Evolutionary conservation across 2,888 invertebrate species (phyloP), one percentile per base, ranked within the genome.

Genomic region (Erynnis tages): DNA sequence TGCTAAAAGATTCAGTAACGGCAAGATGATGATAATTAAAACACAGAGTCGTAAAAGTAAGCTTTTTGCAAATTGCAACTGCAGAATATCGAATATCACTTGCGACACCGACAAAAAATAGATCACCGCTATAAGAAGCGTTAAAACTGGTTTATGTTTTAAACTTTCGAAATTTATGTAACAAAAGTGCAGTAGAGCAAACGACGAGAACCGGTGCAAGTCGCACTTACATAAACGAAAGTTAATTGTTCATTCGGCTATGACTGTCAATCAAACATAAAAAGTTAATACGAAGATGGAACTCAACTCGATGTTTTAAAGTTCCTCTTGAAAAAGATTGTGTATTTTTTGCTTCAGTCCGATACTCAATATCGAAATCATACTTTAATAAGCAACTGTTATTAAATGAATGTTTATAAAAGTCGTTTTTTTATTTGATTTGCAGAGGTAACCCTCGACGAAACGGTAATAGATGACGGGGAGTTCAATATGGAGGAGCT

Each of bases 401-500:
- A n/a, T n/a, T n/a, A n/a, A n/a, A 0, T 11, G 10, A 32, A 11
- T 6, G 13, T 13, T n/a, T 19, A 38, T 23, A 10, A 5, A 19
- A 44, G 17, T 30, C 1, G n/a, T 7, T 13, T 13, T 41, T 14
- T 25, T 29, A 11, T 21, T 44, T 58, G 43, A 54, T 49, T 67
- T 65, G 21, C 74, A 88, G 88, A 86, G 76, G 80, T 84, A 71
- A 67, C 65, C 57, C 69, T 86, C 43, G 89, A 89, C 54, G 89
- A 90, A 60, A 82, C 85, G 2, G 89, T 90, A 3, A 90, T 90
- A 62, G 91, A 91, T 59, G 91, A 91, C 60, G 91, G 91, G 14
- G 88, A 88, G 54, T 84, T 91, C 75, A 91, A 91, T 65, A 91
- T 92, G 91, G 92, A 92, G 49, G 92, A 92, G 64, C 84, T 92